Percentiles rank a stretch among this genome's conserved stretches.
These are phyloP conservation scores for Thalassoma bifasciatum DNA, from an alignment of 2,113 vertebrate genomes.

Conservation along the genomic window DNA sequence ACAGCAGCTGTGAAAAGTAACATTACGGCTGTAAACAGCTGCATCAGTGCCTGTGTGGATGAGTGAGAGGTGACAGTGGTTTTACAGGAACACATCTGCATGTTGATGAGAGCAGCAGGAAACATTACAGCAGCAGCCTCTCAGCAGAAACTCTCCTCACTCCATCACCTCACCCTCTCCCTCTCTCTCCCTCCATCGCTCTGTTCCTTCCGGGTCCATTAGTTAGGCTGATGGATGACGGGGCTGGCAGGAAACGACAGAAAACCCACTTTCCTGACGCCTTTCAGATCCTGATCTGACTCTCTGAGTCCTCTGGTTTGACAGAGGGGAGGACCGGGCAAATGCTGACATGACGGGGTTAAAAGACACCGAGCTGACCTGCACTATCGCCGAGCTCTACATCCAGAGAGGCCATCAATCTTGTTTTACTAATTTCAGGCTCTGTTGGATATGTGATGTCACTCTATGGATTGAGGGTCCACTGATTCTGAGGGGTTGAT, in stretches of 20 bases:
- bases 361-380: constrained; percentile 5
- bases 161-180: constrained; percentile 11
- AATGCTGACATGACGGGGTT: constrained; percentile 31
- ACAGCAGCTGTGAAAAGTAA: constrained; percentile 47
- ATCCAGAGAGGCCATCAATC: not conserved
- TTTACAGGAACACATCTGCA: constrained; percentile 45
- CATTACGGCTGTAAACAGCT: constrained; percentile 36
- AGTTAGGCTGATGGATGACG: constrained; percentile 67
- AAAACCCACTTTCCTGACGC: constrained; percentile 52
- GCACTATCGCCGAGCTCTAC: not conserved
- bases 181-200: too few relatives aligned
- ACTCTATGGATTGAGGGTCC: too few relatives aligned
- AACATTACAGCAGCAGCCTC: constrained; percentile 5
- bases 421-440: too few relatives aligned
- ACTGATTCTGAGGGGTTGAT: too few relatives aligned
- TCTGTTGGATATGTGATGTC: too few relatives aligned
- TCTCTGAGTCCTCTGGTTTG: not conserved
- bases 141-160: not conserved
- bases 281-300: constrained; percentile 46
- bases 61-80: constrained; percentile 45
- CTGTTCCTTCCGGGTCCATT: constrained; percentile 58
- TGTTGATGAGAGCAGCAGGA: constrained; percentile 49
- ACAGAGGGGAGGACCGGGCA: constrained; percentile 11
- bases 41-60: constrained; percentile 45
- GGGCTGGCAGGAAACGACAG: constrained; percentile 31